Base-by-base conservation (phyloP, 2,113 vertebrate species). In the Epinephelus fuscoguttatus region DNA sequence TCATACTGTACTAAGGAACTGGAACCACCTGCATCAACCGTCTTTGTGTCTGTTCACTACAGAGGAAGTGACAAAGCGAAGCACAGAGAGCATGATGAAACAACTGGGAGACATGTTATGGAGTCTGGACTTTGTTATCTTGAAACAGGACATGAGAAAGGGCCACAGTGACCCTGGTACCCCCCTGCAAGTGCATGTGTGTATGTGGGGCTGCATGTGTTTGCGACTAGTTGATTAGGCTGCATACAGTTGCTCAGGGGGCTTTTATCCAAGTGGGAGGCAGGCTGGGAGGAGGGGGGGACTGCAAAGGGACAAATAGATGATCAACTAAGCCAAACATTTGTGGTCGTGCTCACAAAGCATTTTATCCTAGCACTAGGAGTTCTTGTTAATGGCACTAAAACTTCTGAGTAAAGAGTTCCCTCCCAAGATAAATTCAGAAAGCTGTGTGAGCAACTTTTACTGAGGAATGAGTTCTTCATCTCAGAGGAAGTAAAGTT, bases 101-200 rank as follows among this genome's bases (percentile, higher is more conserved):
- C 78, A 84, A 30, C 47, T 33, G 19, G 6, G 61, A 69, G 59
- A 67, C 77, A n/a, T 69, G 56, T 72, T 85, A 50, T 67, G 45
- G 50, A 81, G 84, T 78, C 62, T 52, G 69, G 70, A 81, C 82
- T 93, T 88, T 84, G 86, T 81, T 85, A 75, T 86, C n/a, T 77
- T 57, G 19, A 81, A 83, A 75, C n/a, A 53, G 55, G 45, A 82
- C 17, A 88, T 23, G 89, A 87, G 63, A 89, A 88, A 89, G 72
- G 42, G n/a, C 19, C 27, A 1, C 37, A 1, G 14, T 90, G 88
- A 92, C 85, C 88, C 14, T 0, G 42, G 19, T 66, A 25, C 55
- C 52, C 79, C 82, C 19, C 33, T 21, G 64, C 18, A 42, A 27
- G 53, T 17, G 14, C 77, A 27, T 82, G 63, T 69, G 57, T 66